Percentiles rank a stretch among this genome's conserved stretches.
Conservation (phyloP, 2,888 invertebrate species). For the Linnaemya tessellans region DNA sequence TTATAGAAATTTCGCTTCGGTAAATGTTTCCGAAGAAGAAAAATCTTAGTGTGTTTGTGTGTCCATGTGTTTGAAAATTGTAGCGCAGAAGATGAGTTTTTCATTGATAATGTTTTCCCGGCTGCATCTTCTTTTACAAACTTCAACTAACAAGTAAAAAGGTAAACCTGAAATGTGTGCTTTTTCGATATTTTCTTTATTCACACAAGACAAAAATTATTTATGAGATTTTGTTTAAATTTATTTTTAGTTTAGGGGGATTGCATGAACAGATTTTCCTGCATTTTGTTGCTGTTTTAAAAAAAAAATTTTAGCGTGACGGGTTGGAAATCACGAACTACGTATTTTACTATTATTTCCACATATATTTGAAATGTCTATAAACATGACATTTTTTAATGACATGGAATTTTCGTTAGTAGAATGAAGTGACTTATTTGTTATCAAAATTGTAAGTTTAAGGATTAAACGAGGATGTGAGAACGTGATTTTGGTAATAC, state of each 20-base stretch:
- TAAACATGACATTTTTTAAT: constrained; percentile 59
- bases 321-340: constrained; percentile 66
- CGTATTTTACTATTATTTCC: constrained; percentile 20
- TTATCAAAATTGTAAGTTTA: background rate
- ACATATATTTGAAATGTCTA: constrained; percentile 53
- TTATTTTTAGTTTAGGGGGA: constrained; percentile 35
- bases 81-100: constrained; percentile 39
- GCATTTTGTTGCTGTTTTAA: constrained; percentile 12
- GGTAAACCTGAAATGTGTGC: constrained; percentile 39
- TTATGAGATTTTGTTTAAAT: constrained; percentile 57
- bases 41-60: background rate
- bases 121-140: constrained; percentile 17
- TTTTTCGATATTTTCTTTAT: constrained; percentile 29
- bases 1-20: constrained; percentile 6
- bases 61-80: constrained; percentile 6
- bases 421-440: background rate
- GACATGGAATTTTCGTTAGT: constrained; percentile 39
- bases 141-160: constrained; percentile 2
- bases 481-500: constrained; percentile 8
- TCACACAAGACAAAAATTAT: constrained; percentile 59
- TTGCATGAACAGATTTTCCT: constrained; percentile 45
- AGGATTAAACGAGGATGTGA: constrained; percentile 46
- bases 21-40: constrained; percentile 15
- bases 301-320: constrained; percentile 59
- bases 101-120: constrained; percentile 31